These are phyloP conservation scores for Colaptes auratus DNA, from an alignment of 2,113 vertebrate genomes.

Conservation along the genomic window DNA sequence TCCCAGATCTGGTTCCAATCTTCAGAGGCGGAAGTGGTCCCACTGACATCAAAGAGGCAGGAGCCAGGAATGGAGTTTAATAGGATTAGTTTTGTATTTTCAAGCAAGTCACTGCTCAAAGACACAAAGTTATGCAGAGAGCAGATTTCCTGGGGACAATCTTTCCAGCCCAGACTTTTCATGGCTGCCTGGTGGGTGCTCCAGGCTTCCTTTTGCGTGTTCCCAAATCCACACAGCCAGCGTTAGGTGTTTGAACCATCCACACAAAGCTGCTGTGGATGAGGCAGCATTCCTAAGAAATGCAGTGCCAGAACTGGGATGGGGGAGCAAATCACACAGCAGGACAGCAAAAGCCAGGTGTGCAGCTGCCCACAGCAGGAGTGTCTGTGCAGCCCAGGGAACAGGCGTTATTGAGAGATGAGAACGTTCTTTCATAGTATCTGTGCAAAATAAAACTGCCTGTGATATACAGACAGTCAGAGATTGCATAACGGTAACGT, in stretches of 20 bases:
- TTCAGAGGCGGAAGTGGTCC: background rate
- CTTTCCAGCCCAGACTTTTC: background rate
- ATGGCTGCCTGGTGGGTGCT: background rate
- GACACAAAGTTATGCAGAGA: fast-evolving
- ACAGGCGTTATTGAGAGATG: background rate
- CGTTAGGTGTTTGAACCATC: fast-evolving
- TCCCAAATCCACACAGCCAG: background rate
- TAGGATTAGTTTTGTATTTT: background rate
- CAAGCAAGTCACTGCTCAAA: background rate
- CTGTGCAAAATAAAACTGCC: background rate
- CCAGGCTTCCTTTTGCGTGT: background rate
- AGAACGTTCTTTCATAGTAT: background rate
- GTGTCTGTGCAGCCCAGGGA: background rate
- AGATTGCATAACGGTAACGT: background rate
- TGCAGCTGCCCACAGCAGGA: background rate
- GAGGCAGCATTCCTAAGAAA: fast-evolving
- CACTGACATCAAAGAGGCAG: background rate
- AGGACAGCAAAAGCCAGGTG: background rate
- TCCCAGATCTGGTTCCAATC: background rate
- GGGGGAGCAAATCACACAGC: background rate
- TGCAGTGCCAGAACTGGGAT: background rate
- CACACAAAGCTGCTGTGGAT: background rate
- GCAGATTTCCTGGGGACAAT: background rate
- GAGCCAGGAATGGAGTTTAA: background rate
- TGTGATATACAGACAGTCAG: background rate